phyloP scores from a whole-genome alignment of 2,113 vertebrate species.

The Sakesphorus luctuosus region DNA sequence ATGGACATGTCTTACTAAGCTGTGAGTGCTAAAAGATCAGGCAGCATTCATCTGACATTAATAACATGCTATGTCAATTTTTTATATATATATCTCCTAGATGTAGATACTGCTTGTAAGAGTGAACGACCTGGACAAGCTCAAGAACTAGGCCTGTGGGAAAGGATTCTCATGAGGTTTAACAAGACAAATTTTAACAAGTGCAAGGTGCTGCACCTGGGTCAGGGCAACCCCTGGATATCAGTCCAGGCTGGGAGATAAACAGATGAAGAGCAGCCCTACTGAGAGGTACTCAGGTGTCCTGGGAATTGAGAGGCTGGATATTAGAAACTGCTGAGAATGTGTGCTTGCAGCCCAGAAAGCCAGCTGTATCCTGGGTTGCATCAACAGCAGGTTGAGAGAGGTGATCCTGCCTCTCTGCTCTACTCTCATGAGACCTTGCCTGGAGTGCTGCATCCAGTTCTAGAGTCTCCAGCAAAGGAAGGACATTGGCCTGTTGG shows the following conservation, averaged over 20 bases:
- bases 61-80: background rate
- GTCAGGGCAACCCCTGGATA: background rate
- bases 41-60: background rate
- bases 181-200: rapidly evolving
- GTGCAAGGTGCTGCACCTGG: background rate
- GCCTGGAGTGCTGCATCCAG: background rate
- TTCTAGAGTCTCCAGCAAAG: background rate
- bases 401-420: background rate
- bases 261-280: background rate
- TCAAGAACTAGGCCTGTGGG: rapidly evolving
- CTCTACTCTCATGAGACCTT: background rate
- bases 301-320: background rate
- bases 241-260: background rate
- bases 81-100: background rate
- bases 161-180: background rate
- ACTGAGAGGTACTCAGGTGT: background rate
- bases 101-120: background rate
- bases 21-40: background rate
- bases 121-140: background rate
- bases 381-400: background rate
- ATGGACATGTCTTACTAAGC: background rate
- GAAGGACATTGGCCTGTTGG: background rate
- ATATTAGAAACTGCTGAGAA: background rate
- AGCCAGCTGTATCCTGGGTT: background rate
- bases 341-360: background rate